These are phyloP conservation scores for Odocoileus virginianus DNA, from an alignment of 2,113 vertebrate species.

Conservation along the genomic window DNA sequence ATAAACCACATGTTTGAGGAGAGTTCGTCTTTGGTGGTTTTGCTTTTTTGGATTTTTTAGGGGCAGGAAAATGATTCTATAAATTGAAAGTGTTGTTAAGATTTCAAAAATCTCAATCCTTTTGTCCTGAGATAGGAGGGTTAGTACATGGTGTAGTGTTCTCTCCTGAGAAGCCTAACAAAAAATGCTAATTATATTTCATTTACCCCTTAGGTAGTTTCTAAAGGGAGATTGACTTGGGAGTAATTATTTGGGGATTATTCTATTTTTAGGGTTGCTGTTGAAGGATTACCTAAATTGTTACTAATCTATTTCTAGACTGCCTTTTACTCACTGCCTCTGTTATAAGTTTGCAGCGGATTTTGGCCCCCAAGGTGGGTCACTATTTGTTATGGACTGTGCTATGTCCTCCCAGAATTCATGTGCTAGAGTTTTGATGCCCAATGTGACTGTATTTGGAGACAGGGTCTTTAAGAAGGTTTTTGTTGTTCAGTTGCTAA, in stretches of 20 bases:
- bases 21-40: conserved; percentile 14
- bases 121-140: not conserved
- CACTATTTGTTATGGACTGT: not conserved
- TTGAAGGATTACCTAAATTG: not conserved
- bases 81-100: conserved; percentile 14
- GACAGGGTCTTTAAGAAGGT: not conserved
- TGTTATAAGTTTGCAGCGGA: not conserved
- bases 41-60: not conserved
- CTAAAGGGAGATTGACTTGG: conserved; percentile 9
- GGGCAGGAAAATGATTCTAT: conserved; percentile 9
- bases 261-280: conserved; percentile 26
- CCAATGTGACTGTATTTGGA: not conserved
- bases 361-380: not conserved
- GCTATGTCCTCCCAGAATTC: not conserved
- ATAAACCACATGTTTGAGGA: not conserved
- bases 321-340: not conserved
- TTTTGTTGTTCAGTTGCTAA: not conserved
- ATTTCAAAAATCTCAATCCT: not conserved
- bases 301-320: not conserved
- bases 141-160: conserved; percentile 10
- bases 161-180: not conserved
- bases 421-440: not conserved
- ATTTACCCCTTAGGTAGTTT: not conserved
- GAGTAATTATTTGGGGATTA: conserved; percentile 29
- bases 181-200: conserved; percentile 49